Evolutionary conservation across 2,113 vertebrate species (phyloP).

Genomic region (Cacatua alba): DNA sequence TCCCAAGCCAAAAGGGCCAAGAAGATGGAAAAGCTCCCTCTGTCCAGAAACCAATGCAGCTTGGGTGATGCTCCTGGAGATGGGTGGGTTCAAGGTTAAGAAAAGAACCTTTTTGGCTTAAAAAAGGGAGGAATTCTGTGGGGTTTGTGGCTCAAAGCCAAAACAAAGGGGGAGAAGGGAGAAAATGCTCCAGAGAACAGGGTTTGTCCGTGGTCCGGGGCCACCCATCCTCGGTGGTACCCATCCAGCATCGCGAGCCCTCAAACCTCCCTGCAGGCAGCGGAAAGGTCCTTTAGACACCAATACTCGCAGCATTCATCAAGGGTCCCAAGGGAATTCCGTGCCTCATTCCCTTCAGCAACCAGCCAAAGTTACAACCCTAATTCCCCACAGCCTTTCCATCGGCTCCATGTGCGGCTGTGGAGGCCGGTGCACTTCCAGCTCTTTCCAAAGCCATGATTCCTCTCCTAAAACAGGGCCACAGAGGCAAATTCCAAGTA

Average conservation of each 20-base stretch:
- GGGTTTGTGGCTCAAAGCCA: background rate
- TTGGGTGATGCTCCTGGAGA: background rate
- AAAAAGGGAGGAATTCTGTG: background rate
- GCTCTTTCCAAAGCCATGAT: fast-evolving
- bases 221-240: fast-evolving
- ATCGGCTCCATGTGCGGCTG: fast-evolving
- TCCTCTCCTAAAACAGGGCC: background rate
- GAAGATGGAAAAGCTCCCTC: background rate
- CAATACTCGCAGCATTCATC: background rate
- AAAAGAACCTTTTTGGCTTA: fast-evolving
- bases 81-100: background rate
- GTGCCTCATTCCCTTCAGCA: background rate
- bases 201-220: fast-evolving
- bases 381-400: fast-evolving
- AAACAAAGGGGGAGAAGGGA: background rate
- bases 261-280: background rate
- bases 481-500: background rate
- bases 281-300: background rate
- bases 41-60: background rate
- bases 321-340: fast-evolving
- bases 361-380: background rate
- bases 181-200: background rate
- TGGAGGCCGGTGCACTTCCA: fast-evolving
- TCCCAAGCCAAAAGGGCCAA: fast-evolving
- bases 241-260: background rate